Evolutionary conservation across 2,888 invertebrate species (phyloP), one percentile per base, ranked within the genome.

Genomic region (Pandemis corylana): DNA sequence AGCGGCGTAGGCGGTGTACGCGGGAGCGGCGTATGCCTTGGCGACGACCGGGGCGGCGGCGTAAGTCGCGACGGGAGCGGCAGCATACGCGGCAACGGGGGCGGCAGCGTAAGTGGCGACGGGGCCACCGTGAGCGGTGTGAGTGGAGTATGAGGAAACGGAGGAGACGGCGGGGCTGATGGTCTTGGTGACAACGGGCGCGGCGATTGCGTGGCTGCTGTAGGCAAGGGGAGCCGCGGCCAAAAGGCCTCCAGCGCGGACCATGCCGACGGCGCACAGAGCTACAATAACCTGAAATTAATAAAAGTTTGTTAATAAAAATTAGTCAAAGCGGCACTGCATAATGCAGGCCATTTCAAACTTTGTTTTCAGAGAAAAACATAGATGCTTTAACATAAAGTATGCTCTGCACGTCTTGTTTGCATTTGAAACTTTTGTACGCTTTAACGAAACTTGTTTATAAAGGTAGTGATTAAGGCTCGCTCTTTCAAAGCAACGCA

Each of bases 251-350:
- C 96, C 95, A 79, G 95, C 96, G 83, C 90, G 95, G 86, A 94
- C 95, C 67, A 94, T 90, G 80, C 96, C 95, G 91, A 96, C 88
- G 80, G 94, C 90, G 86, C 96, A 95, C 83, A 95, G 95, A 81
- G 96, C 90, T 78, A 95, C 89, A 87, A 96, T 90, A 82, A 95
- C 87, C 95, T 93, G 86, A 64, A 91, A 89, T 63, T 51, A 62
- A 53, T 78, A 68, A 64, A 71, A 44, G 12, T 41, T n/a, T 20
- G 46, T 68, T 64, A 68, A 36, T 68, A 64, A 63, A 51, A 62
- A 63, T 28, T 42, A 56, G 10, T 9, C 7, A 5, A 67, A 66
- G 12, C 28, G 51, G 10, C 6, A 51, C 51, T 20, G 20, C 13
- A 41, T 7, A 44, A 12, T 9, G 36, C n/a, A 67, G 49, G 20